Evolutionary conservation across 2,888 invertebrate genomes (phyloP), one percentile per base, ranked within the genome.

Genomic region (Ethmia dodecea): DNA sequence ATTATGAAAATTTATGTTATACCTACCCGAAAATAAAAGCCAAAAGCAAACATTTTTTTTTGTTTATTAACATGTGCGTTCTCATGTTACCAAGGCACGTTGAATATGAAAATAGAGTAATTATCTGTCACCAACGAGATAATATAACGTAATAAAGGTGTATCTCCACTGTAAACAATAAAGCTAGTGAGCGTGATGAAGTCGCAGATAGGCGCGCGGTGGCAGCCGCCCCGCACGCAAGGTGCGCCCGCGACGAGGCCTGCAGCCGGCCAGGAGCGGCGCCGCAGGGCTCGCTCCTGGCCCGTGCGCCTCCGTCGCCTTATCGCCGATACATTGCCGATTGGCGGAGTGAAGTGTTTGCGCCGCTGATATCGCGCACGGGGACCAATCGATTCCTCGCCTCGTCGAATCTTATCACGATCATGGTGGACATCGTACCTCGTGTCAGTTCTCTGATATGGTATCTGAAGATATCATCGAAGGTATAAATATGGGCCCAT

Each of bases 401-500:
- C 62, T 57, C 56, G 55, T 61, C 57, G 47, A 77, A 81, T 80
- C 78, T 86, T 84, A 86, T 86, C 86, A 69, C 54, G 51, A 78
- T 79, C 73, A 80, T 78, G 81, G 79, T 80, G 83, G 72, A 83
- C 76, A 68, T 73, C 58, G 67, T 67, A 72, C 76, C 72, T 77
- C 73, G 78, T 69, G 79, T 71, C 76, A 60, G 60, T 68, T 64
- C 58, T 64, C 77, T 60, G 86, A 84, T 86, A 86, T 72, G 72
- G 60, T 86, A 84, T 84, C 83, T 66, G 59, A 62, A 80, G 84
- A 84, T 83, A 81, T 77, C 70, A 75, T 77, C 66, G 78, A 86
- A 81, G 72, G 83, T 86, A 86, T 86, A 86, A 83, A 86, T 86
- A 86, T 79, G 80, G 57, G 84, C 70, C 79, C 83, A 81, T 86